Conservation (phyloP, 1,140 invertebrate species). For the Lasaia peninsularis region DNA sequence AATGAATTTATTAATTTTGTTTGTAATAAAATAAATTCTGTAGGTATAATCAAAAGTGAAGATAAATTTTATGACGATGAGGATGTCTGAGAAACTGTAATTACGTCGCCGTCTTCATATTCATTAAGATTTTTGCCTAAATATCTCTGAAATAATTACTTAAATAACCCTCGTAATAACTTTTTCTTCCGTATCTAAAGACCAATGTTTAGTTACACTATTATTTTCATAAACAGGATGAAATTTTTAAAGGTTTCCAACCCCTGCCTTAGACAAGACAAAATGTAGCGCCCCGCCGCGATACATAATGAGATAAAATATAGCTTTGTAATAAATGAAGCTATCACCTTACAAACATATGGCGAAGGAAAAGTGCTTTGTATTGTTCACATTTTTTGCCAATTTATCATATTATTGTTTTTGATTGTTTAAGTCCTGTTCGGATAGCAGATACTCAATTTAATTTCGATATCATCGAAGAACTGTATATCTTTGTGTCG, state of each 20-base stretch:
- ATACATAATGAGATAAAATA: constrained; percentile 64
- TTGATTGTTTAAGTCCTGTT: constrained; percentile 20
- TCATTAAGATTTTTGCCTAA: too few species aligned
- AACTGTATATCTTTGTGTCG: constrained; percentile 18
- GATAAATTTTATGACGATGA: too few species aligned
- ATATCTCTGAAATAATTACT: too few species aligned
- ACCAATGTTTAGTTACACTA: too few species aligned
- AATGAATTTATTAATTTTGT: too few species aligned
- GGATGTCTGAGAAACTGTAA: too few species aligned
- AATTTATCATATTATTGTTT: constrained; percentile 13
- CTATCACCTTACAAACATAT: constrained; percentile 64
- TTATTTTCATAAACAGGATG: too few species aligned
- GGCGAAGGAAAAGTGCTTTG: constrained; percentile 40
- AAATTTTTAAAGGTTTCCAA: background rate
- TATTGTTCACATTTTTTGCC: constrained; percentile 37
- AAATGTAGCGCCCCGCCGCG: constrained; percentile 52
- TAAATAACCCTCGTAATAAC: too few species aligned
- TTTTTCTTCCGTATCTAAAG: too few species aligned
- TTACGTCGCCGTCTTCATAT: too few species aligned
- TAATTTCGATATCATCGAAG: background rate
- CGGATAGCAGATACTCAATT: background rate
- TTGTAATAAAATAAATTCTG: too few species aligned
- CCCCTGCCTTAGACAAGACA: constrained; percentile 40
- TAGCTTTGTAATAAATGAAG: constrained; percentile 60
- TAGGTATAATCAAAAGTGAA: too few species aligned